Conservation (phyloP, 37 sponge, comb jelly and placozoan genomes). For the Bolinopsis microptera region DNA sequence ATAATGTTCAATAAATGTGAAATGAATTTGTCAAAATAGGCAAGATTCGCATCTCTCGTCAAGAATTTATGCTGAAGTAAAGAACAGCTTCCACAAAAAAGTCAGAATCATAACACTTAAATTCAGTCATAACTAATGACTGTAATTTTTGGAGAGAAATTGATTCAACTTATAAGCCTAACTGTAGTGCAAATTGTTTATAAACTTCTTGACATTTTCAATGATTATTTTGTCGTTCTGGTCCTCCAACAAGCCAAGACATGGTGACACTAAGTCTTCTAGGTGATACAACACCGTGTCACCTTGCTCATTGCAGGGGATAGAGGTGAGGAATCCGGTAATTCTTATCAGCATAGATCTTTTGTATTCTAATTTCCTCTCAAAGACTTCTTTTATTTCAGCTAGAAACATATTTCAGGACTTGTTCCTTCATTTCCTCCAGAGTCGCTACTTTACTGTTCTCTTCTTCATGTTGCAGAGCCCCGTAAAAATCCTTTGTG, state of each 20-base stretch:
- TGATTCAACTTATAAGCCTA: too few species aligned
- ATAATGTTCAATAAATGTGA: too few species aligned
- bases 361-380: not conserved
- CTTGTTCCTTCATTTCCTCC: not conserved
- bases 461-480: not conserved
- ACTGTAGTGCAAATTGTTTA: not conserved
- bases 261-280: not conserved
- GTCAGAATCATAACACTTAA: too few species aligned
- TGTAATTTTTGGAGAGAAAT: too few species aligned
- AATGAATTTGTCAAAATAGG: too few species aligned
- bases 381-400: not conserved
- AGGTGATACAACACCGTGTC: not conserved
- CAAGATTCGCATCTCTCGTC: too few species aligned
- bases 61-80: too few species aligned
- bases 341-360: not conserved
- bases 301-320: not conserved
- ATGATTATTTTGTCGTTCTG: not conserved
- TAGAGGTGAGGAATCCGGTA: not conserved
- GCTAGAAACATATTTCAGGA: not conserved
- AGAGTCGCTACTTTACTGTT: not conserved
- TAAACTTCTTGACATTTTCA: not conserved
- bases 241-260: not conserved
- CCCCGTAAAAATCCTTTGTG: not conserved
- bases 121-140: too few species aligned
- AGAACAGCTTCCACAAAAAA: too few species aligned